Evolutionary conservation across 2,113 vertebrate genomes (phyloP).

Genomic region (Oncorhynchus kisutch): DNA sequence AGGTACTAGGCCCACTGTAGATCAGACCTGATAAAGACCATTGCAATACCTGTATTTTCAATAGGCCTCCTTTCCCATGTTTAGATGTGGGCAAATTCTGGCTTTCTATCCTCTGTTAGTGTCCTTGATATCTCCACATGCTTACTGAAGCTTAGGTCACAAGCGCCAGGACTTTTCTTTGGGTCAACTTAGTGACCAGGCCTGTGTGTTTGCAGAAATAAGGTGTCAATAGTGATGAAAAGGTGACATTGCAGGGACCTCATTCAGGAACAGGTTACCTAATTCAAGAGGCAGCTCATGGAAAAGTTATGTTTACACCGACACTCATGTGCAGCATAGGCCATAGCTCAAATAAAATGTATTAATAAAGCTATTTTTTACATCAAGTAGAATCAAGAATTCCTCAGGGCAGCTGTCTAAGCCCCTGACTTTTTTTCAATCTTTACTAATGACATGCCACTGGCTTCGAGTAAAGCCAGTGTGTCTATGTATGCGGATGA

Average conservation of each 20-base stretch:
- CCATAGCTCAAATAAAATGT: too few relatives aligned
- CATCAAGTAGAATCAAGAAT: too few relatives aligned
- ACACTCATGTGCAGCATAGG: neutral
- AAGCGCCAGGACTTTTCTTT: neutral
- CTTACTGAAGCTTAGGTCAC: constrained; percentile 5
- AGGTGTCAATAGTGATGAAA: neutral
- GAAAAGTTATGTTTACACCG: constrained; percentile 2
- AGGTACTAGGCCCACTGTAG: neutral
- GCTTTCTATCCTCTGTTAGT: neutral
- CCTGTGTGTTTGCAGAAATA: neutral
- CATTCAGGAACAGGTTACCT: neutral
- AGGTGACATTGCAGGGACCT: neutral
- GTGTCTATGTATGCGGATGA: too few relatives aligned
- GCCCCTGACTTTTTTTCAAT: too few relatives aligned
- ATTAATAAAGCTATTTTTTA: too few relatives aligned
- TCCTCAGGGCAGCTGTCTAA: too few relatives aligned
- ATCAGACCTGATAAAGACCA: neutral
- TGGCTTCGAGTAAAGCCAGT: too few relatives aligned
- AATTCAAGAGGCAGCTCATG: neutral
- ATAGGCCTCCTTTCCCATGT: neutral
- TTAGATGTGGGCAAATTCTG: neutral
- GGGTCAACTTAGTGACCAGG: neutral
- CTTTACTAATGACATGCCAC: too few relatives aligned
- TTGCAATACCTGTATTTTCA: neutral
- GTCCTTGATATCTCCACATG: neutral